Conservation (phyloP, 2,888 invertebrate species). For the Litoditis marina region DNA sequence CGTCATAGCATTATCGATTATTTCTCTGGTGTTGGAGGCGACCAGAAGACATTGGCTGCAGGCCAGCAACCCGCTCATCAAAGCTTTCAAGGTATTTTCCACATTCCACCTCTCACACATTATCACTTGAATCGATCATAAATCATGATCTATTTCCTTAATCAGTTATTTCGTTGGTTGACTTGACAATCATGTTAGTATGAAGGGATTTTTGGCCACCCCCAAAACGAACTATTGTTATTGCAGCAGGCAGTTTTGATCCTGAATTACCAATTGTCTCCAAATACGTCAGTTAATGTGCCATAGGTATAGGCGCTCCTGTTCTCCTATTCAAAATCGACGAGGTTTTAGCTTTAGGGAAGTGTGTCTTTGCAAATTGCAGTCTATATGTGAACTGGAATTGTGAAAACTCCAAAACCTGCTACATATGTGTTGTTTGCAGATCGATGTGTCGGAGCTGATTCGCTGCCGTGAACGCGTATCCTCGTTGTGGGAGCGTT, state of each 20-base stretch:
- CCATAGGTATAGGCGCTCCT: no score
- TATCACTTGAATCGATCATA: neutral
- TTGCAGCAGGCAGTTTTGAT: no score
- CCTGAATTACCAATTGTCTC: no score
- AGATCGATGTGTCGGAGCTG: conserved; percentile 35
- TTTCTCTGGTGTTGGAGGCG: conserved; percentile 33
- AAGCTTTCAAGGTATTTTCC: conserved; percentile 22
- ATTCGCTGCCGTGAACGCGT: conserved; percentile 29
- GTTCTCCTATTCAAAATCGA: no score
- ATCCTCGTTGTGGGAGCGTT: conserved; percentile 30
- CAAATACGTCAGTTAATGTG: no score
- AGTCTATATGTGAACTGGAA: neutral
- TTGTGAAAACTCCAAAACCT: neutral
- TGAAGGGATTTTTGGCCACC: no score
- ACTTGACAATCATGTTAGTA: neutral
- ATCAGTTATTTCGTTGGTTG: neutral
- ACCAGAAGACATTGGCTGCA: conserved; percentile 35
- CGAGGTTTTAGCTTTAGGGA: no score
- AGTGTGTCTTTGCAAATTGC: no score
- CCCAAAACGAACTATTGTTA: no score
- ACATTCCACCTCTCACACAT: no score
- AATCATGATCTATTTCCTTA: neutral
- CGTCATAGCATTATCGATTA: conserved; percentile 31
- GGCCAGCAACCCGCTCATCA: conserved; percentile 14
- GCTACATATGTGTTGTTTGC: conserved; percentile 12